Evolutionary conservation across 2,113 vertebrate genomes (phyloP).

Genomic region (Cephalopterus ornatus): DNA sequence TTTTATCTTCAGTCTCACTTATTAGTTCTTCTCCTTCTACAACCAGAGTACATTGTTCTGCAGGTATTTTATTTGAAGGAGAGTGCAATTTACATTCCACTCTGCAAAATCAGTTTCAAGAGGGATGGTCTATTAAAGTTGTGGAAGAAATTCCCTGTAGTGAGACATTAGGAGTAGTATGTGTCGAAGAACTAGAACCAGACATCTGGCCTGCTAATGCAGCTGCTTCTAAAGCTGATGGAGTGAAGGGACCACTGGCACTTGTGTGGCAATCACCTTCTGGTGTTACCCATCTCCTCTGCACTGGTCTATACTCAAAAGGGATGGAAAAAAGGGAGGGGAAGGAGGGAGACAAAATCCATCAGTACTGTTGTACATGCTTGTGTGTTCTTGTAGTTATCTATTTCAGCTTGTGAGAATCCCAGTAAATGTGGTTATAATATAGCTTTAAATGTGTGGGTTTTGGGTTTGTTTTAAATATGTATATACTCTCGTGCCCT

Average conservation of each 20-base stretch:
- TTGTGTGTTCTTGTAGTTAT: fast-evolving
- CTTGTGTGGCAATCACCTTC: fast-evolving
- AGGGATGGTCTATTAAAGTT: not conserved
- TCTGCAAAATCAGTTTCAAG: not conserved
- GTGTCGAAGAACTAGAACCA: not conserved
- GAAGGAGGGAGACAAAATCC: not conserved
- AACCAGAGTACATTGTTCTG: not conserved
- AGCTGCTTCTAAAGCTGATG: not conserved
- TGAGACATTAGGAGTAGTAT: not conserved
- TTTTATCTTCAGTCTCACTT: not conserved
- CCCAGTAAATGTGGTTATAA: not conserved
- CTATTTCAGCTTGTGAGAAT: not conserved
- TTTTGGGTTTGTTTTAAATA: not conserved
- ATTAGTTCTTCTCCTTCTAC: not conserved
- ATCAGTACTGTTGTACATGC: not conserved
- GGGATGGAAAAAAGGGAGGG: not conserved
- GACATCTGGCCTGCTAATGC: not conserved
- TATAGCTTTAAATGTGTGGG: not conserved
- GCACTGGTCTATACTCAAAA: not conserved
- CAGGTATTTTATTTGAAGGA: not conserved
- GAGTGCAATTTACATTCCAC: not conserved
- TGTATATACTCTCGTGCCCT: not conserved
- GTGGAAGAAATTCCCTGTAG: not conserved
- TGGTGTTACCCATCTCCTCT: not conserved
- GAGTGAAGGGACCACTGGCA: not conserved